phyloP scores from a whole-genome alignment of 37 sponge, comb jelly and placozoan genomes.

The Crambe crambe region DNA sequence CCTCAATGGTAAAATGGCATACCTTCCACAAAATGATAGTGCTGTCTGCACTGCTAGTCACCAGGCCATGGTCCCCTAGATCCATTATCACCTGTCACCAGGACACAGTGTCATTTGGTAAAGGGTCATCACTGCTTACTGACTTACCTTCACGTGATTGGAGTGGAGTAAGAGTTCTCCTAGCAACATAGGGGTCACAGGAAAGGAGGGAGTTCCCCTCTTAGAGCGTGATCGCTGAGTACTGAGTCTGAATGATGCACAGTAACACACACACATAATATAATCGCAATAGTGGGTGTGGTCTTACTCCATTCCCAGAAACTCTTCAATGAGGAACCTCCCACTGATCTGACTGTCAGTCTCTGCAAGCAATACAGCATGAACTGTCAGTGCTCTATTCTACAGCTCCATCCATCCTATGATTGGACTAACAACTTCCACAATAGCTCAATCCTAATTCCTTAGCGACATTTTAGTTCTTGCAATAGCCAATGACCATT shows the following conservation, averaged over 20 bases:
- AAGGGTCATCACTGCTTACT: not conserved
- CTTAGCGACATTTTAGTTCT: not conserved
- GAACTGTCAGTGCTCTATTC: not conserved
- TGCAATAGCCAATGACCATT: not conserved
- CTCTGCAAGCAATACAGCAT: not conserved
- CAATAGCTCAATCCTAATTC: not conserved
- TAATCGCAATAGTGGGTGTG: not conserved
- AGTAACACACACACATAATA: not conserved
- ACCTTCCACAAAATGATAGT: constrained; percentile 58
- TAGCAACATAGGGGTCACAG: constrained; percentile 39
- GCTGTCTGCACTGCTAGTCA: constrained; percentile 39
- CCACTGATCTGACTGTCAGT: not conserved
- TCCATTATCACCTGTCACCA: constrained; percentile 26
- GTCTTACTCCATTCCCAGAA: constrained; percentile 40
- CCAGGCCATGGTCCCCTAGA: constrained; percentile 42
- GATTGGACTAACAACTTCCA: not conserved
- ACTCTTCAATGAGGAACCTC: constrained; percentile 29
- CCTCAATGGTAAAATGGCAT: too few relatives aligned
- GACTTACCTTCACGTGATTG: constrained; percentile 35
- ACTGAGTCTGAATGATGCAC: not conserved
- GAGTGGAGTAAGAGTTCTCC: constrained; percentile 57
- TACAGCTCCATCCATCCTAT: not conserved
- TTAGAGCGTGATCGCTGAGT: not conserved
- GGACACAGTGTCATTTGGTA: not conserved
- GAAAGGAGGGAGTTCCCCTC: not conserved